Conservation (phyloP, 2,113 vertebrate genomes). For the Cryptomyrus ogoouensis region DNA sequence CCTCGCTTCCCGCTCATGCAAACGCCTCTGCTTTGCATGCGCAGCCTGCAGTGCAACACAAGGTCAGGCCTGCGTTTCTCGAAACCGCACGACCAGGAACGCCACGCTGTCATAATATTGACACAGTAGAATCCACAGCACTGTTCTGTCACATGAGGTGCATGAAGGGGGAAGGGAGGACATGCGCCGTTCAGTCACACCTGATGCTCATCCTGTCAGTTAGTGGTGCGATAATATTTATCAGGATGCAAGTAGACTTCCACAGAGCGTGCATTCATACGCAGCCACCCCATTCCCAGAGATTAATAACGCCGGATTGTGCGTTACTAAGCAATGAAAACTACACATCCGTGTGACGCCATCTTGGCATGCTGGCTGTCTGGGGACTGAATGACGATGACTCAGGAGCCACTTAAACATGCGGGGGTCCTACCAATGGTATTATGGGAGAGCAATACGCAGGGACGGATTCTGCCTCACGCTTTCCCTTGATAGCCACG, state of each 20-base stretch:
- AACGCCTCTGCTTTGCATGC: background rate
- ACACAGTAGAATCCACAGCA: background rate
- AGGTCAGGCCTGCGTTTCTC: background rate
- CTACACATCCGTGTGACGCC: background rate
- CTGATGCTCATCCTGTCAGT: background rate
- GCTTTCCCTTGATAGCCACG: constrained; percentile 21
- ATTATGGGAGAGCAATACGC: background rate
- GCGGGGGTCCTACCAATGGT: background rate
- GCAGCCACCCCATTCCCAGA: background rate
- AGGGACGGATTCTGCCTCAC: background rate
- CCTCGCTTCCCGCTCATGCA: background rate
- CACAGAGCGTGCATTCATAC: background rate
- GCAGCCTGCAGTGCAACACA: background rate
- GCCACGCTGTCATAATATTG: background rate
- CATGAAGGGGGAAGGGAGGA: background rate
- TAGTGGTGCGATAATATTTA: background rate
- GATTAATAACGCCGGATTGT: background rate
- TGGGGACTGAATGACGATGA: background rate
- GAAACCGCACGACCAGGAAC: background rate
- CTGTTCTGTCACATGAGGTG: background rate
- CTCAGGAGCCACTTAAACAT: background rate
- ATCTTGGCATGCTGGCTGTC: background rate
- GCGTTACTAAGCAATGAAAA: background rate
- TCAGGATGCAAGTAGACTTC: background rate
- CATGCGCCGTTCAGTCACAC: background rate